phyloP scores from a whole-genome alignment of 2,888 invertebrate genomes.

The Tetanocera ferruginea region DNA sequence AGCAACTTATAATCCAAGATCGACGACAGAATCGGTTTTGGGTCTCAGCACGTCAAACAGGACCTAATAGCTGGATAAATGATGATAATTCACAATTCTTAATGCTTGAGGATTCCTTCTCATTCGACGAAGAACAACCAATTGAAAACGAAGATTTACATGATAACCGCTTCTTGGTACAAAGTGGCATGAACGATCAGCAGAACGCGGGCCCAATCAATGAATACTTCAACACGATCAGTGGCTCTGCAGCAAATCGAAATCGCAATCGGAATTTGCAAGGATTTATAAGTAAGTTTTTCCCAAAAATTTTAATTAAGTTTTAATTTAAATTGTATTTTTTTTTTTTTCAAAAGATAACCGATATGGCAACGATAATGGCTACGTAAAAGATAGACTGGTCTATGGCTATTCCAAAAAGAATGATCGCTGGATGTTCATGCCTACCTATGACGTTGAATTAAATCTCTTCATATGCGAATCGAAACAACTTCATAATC shows the following conservation, averaged over 20 bases:
- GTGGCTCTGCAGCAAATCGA: slow-evolving; percentile 54
- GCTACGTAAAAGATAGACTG: slow-evolving; percentile 78
- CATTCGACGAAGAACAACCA: slow-evolving; percentile 74
- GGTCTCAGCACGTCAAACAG: slow-evolving; percentile 82
- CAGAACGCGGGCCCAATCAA: slow-evolving; percentile 53
- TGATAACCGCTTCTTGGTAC: slow-evolving; percentile 66
- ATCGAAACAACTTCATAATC: slow-evolving; percentile 65
- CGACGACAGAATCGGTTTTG: slow-evolving; percentile 91
- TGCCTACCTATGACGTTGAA: slow-evolving; percentile 83
- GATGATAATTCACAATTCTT: slow-evolving; percentile 86
- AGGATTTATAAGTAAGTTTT: slow-evolving; percentile 58
- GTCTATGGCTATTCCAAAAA: slow-evolving; percentile 82
- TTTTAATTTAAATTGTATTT: neutral
- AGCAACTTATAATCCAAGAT: slow-evolving; percentile 85
- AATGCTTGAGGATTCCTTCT: slow-evolving; percentile 86
- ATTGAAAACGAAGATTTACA: slow-evolving; percentile 68
- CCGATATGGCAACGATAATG: slow-evolving; percentile 58
- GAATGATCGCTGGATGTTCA: slow-evolving; percentile 86
- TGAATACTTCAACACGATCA: slow-evolving; percentile 58
- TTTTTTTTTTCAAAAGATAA: slow-evolving; percentile 52
- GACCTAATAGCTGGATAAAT: slow-evolving; percentile 84
- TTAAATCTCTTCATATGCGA: slow-evolving; percentile 89
- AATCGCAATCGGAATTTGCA: slow-evolving; percentile 59
- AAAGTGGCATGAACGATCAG: slow-evolving; percentile 50
- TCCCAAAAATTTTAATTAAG: neutral